Conservation (phyloP, 2,888 invertebrate genomes). For the Spicauda simplicius region DNA sequence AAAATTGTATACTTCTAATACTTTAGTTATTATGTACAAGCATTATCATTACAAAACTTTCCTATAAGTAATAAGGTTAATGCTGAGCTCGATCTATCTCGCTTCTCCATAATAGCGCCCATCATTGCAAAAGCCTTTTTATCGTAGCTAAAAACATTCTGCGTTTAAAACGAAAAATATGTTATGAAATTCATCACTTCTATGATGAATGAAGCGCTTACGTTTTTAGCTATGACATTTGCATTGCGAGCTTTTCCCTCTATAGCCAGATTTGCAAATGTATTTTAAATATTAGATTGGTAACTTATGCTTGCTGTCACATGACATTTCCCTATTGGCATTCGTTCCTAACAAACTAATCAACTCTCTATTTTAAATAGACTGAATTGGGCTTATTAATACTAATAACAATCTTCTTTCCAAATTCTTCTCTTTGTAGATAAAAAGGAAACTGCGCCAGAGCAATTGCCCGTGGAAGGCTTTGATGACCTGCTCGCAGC, state of each 20-base stretch:
- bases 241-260: background rate
- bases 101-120: slow-evolving; percentile 4
- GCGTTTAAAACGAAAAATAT: background rate
- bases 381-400: background rate
- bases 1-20: background rate
- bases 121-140: background rate
- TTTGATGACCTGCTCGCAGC: slow-evolving; percentile 18
- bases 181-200: too few species aligned
- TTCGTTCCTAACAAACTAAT: background rate
- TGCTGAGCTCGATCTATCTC: background rate
- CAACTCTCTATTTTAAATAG: background rate
- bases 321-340: background rate
- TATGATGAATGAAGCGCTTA: background rate
- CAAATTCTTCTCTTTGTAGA: slow-evolving; percentile 19
- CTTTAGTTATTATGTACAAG: background rate
- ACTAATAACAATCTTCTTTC: slow-evolving; percentile 9
- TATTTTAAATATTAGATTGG: background rate
- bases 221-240: background rate
- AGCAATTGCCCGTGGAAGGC: background rate
- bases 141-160: background rate
- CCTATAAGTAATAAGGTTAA: background rate
- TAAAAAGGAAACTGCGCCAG: background rate
- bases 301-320: background rate
- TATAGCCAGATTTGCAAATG: background rate
- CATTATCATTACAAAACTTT: background rate